phyloP scores from a whole-genome alignment of 2,797 vertebrate genomes.

The Mustela erminea region DNA sequence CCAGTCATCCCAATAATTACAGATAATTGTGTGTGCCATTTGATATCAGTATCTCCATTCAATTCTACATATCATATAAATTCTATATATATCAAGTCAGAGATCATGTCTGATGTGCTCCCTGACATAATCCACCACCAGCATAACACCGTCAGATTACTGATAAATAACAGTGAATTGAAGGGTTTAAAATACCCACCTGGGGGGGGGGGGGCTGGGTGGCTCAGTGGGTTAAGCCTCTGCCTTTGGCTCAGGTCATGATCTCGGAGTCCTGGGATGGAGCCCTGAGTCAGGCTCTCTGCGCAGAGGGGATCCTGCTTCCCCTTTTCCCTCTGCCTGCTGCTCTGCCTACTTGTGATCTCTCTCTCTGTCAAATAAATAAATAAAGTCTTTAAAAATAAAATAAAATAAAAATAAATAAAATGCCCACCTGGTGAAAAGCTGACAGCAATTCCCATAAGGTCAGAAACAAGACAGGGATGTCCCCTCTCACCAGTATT shows the following conservation, averaged over 20 bases:
- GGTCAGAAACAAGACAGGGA: neutral
- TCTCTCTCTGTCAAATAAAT: too few species aligned
- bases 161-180: neutral
- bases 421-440: neutral
- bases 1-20: neutral
- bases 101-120: neutral
- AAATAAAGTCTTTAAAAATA: too few species aligned
- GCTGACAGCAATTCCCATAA: neutral
- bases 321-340: too few species aligned
- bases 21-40: neutral
- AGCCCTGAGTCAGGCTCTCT: too few species aligned
- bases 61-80: neutral
- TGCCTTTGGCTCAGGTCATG: too few species aligned
- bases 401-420: too few species aligned
- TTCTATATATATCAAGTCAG: neutral
- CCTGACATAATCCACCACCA: neutral
- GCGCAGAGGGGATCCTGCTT: too few species aligned
- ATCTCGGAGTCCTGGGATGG: too few species aligned
- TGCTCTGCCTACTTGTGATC: too few species aligned
- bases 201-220: too few species aligned
- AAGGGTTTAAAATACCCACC: neutral
- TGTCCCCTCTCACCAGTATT: neutral
- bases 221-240: too few species aligned
- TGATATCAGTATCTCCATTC: neutral
- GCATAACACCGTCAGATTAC: neutral